A percentile compares a stretch with the other conserved stretches of the same genome.
These are phyloP conservation scores for Eudyptes chrysolophus DNA, from an alignment of 2,113 vertebrate genomes.

Conservation along the genomic window DNA sequence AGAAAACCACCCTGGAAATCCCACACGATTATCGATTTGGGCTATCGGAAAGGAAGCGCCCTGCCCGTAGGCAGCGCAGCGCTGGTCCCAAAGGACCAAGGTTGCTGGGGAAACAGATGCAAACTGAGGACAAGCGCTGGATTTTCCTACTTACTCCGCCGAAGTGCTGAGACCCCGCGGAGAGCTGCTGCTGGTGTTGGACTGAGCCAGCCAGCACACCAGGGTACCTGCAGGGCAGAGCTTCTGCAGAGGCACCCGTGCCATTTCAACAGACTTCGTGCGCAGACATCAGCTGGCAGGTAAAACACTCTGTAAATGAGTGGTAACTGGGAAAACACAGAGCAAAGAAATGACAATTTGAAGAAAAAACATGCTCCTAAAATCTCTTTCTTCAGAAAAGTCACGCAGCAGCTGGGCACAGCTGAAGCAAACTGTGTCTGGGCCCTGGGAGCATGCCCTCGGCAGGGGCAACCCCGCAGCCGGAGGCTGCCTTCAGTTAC, in stretches of 20 bases:
- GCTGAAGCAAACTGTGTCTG: not conserved
- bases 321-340: not conserved
- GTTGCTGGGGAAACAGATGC: not conserved
- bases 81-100: not conserved
- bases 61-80: not conserved
- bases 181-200: not conserved
- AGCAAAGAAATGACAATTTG: not conserved
- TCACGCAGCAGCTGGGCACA: not conserved
- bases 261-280: not conserved
- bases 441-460: not conserved
- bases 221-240: not conserved
- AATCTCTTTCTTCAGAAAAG: not conserved
- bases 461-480: not conserved
- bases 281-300: not conserved
- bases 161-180: accelerated
- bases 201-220: accelerated
- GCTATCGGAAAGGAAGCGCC: not conserved
- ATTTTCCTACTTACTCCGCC: not conserved
- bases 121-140: not conserved
- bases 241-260: not conserved
- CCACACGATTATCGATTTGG: accelerated
- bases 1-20: not conserved
- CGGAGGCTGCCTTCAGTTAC: not conserved
- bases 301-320: not conserved
- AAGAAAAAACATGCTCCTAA: not conserved